Base-by-base conservation (phyloP, 1,140 invertebrate species). In the Druon quercuslanigerum region DNA sequence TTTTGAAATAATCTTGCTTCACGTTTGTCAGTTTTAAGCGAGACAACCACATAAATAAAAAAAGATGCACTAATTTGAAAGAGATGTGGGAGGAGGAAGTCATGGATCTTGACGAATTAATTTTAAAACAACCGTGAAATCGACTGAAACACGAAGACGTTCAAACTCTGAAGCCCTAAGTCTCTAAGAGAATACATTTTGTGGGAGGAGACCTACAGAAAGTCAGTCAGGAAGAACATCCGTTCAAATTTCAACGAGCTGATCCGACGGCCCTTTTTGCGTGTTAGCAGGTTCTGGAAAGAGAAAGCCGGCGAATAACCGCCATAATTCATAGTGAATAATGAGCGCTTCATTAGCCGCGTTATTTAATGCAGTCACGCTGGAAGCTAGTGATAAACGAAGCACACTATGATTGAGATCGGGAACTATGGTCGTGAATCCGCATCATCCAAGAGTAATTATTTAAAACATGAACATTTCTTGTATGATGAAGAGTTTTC, bases 321-420 rank as follows among this genome's bases (percentile, higher is more conserved):
- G 79, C 80, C 77, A 83, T 85, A 85, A 84, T 85, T 85, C 82
- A 85, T 81, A 74, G 74, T 85, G 82, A 83, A 85, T 85, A 85
- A 85, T 85, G 80, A 85, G 80, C 73, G 78, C 83, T 83, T 85
- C 84, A 85, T 84, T 84, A 83, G 84, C 78, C 78, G 57, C 83
- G 83, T 85, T 82, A 85, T 83, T 83, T 83, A 85, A 85, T 78
- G 82, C 81, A 77, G 82, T 83, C 83, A 46, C 50, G 79, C 75
- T 74, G 73, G 78, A 72, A 72, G 60, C 54, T 77, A 56, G 70
- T 77, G 79, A 72, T 85, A 84, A 51, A 50, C 2, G 56, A 84
- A 84, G 77, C 75, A 81, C 52, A 76, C 60, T 76, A 83, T 79
- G 77, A 79, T 85, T 82, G 79, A 79, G 60, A 75, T 75, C 60